phyloP scores from a whole-genome alignment of 2,888 invertebrate genomes.

The Pemphredon lugubris region DNA sequence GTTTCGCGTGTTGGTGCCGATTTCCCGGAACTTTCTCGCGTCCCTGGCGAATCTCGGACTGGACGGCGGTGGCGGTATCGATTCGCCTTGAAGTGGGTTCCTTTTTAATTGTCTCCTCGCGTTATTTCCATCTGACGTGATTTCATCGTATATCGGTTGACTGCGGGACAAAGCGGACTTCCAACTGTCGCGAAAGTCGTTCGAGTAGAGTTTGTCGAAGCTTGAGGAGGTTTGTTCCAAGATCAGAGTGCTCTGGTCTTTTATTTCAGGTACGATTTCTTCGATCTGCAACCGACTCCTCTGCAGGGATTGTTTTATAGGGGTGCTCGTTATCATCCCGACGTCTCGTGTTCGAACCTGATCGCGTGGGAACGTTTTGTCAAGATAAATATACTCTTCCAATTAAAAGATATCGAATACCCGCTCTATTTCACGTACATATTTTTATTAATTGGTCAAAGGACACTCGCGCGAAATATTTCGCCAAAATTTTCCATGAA shows the following conservation, averaged over 20 bases:
- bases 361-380: slow-evolving; percentile 23
- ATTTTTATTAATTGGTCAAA: too few relatives aligned
- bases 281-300: slow-evolving; percentile 59
- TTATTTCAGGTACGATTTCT: slow-evolving; percentile 58
- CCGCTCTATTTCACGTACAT: too few relatives aligned
- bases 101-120: slow-evolving; percentile 49
- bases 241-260: slow-evolving; percentile 27
- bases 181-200: slow-evolving; percentile 47
- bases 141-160: slow-evolving; percentile 44
- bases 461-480: too few relatives aligned
- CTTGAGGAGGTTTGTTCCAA: slow-evolving; percentile 18
- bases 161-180: slow-evolving; percentile 46
- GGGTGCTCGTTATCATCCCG: slow-evolving; percentile 75
- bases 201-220: slow-evolving; percentile 29
- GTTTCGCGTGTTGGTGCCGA: slow-evolving; percentile 64
- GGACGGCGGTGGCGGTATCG: slow-evolving; percentile 56
- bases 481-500: too few relatives aligned
- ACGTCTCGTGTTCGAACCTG: slow-evolving; percentile 75
- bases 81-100: slow-evolving; percentile 61
- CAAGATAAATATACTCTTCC: background rate
- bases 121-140: slow-evolving; percentile 50
- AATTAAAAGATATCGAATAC: too few relatives aligned
- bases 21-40: slow-evolving; percentile 57
- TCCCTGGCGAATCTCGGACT: slow-evolving; percentile 18
- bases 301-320: slow-evolving; percentile 61